Base-by-base conservation (phyloP, 2,888 invertebrate species). In the Chelonus formosanus region DNA sequence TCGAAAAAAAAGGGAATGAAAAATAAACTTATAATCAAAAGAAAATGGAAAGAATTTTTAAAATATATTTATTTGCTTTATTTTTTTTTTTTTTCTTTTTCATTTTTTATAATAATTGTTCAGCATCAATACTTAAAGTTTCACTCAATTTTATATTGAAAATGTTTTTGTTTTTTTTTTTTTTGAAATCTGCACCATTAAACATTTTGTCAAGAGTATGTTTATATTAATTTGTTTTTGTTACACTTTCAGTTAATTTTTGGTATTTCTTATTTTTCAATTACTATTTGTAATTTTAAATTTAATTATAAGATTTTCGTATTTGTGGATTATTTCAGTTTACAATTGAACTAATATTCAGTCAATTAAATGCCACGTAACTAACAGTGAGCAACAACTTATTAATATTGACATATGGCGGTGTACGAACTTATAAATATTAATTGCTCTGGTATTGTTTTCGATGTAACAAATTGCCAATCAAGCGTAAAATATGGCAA, bases 61-160 rank as follows among this genome's bases (percentile, higher is more conserved):
- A 81, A 80, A 81, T 80, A 80, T 81, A 80, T 80, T 77, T 78
- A 76, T 75, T 80, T 75, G 75, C 73, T 79, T 80, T 79, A 76
- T 78, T 76, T 73, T 75, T 73, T 75, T 73, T 78, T 80, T 78
- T 75, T 78, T 78, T 73, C 74, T 74, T 73, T 73, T 68, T 71
- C 74, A 74, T 74, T 72, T 71, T 70, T 65, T 72, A 77, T 74
- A 74, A 20, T 20, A 20, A 20, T 20, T 20, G 1, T 20, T 20
- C 2, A 20, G 20, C 20, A 20, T 20, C 20, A 20, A 20, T 20
- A 20, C 20, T 20, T 20, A 1, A 2, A 20, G 20, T 20, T 20
- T 20, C 2, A 20, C 20, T 20, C 20, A 20, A 20, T 20, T 20
- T 1, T 20, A 20, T 20, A 20, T 20, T 20, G 20, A 20, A 20